These are phyloP conservation scores for Eubasilissa splendida DNA, from an alignment of 2,888 invertebrate genomes.

Conservation along the genomic window DNA sequence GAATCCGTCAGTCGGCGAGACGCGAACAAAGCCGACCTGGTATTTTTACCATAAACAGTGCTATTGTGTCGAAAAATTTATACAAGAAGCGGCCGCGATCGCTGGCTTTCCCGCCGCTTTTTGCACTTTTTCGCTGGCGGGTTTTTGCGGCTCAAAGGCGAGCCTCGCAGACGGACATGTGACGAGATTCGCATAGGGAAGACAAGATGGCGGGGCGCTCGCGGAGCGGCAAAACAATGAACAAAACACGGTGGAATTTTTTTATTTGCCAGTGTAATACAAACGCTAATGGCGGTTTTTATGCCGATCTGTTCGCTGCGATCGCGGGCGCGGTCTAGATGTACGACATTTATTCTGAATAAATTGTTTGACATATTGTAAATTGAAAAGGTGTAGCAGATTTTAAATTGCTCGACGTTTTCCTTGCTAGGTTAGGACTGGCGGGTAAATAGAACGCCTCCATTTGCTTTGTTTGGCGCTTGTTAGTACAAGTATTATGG, in stretches of 20 bases:
- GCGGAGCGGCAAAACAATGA: conserved; percentile 3
- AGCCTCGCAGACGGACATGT: conserved; percentile 30
- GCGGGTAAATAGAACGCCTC: too few relatives aligned
- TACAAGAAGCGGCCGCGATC: conserved; percentile 51
- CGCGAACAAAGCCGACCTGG: conserved; percentile 28
- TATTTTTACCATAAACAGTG: conserved; percentile 48
- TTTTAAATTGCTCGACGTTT: too few relatives aligned
- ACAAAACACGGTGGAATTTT: background rate
- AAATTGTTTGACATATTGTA: too few relatives aligned
- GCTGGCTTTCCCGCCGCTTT: conserved; percentile 7
- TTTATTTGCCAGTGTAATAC: conserved; percentile 14
- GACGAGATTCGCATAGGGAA: conserved; percentile 31
- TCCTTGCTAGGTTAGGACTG: too few relatives aligned
- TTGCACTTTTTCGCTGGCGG: conserved; percentile 23
- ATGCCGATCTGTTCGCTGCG: too few relatives aligned
- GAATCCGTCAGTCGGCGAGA: conserved; percentile 47
- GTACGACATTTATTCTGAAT: too few relatives aligned
- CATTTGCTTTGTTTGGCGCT: too few relatives aligned
- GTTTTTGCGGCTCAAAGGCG: conserved; percentile 40
- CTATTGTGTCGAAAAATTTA: conserved; percentile 56
- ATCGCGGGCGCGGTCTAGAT: too few relatives aligned
- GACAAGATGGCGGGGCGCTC: conserved; percentile 10
- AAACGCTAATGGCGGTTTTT: conserved; percentile 3
- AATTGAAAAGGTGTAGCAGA: too few relatives aligned
- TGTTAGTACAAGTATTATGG: too few relatives aligned